Evolutionary conservation across 1,140 invertebrate genomes (phyloP).

Genomic region (silkworm (Bombyx mori)): DNA sequence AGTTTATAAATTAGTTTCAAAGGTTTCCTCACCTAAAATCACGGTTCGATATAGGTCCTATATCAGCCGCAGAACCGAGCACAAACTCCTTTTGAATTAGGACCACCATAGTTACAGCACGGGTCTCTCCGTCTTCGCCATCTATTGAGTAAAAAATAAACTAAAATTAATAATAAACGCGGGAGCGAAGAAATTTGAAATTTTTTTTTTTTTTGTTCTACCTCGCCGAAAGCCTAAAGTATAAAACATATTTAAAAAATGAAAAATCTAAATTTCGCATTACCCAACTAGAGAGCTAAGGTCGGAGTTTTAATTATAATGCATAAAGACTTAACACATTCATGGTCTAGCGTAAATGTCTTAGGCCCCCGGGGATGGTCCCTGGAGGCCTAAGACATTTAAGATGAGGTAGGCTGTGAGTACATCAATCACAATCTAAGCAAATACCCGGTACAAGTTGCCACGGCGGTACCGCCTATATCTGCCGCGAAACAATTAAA

Average conservation of each 20-base stretch:
- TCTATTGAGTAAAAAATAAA: slow-evolving; percentile 12
- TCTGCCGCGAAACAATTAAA: too few relatives aligned
- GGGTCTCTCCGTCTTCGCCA: slow-evolving; percentile 20
- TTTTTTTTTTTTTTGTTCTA: not conserved
- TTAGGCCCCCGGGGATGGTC: too few relatives aligned
- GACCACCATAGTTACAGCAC: slow-evolving; percentile 36
- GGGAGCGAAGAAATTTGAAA: not conserved
- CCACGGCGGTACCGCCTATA: too few relatives aligned
- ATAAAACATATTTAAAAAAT: not conserved
- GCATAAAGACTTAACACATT: too few relatives aligned
- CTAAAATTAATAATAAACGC: not conserved
- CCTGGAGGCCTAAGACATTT: too few relatives aligned
- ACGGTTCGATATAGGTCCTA: slow-evolving; percentile 39
- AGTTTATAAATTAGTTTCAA: too few relatives aligned
- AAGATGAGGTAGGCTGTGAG: too few relatives aligned
- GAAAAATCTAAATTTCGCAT: not conserved
- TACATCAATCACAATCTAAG: too few relatives aligned
- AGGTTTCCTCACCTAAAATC: slow-evolving; percentile 30
- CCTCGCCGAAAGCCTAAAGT: not conserved
- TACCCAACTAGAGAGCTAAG: too few relatives aligned
- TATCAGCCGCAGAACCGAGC: slow-evolving; percentile 33
- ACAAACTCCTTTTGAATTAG: slow-evolving; percentile 43
- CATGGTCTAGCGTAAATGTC: too few relatives aligned
- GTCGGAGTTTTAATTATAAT: too few relatives aligned
- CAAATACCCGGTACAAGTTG: too few relatives aligned